Base-by-base conservation (phyloP, 2,113 vertebrate genomes). In the Daubentonia madagascariensis region DNA sequence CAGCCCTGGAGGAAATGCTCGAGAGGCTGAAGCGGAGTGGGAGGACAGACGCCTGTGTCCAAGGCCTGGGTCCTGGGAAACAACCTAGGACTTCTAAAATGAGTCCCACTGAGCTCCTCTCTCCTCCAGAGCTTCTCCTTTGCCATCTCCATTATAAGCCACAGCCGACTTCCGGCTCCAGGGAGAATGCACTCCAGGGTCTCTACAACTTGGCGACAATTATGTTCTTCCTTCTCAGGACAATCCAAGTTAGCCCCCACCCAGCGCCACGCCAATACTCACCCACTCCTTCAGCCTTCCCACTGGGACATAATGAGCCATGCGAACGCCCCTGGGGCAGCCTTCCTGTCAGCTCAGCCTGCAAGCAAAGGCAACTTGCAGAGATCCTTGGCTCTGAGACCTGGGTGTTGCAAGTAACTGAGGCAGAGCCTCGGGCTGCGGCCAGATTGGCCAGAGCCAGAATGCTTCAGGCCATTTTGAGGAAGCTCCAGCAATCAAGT, bases 201-300 rank as follows among this genome's bases (percentile, higher is more conserved):
- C 79, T 48, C 16, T 2, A 3, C 10, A n/a, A 18, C 25, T 32
- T 23, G 52, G 54, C 50, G n/a, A 35, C 12, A 9, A 2, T 37
- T 83, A 25, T 25, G 9, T 16, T n/a, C 16, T 45, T 48, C 61
- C 88, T 37, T 73, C 67, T 80, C 54, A 52, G 40, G 6, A 3
- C 0, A 2, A 28, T 3, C 32, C 23, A 43, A 3, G 1, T 1
- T 18, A 84, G 6, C 30, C 4, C 25, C 48, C n/a, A 6, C 4
- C 6, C 37, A 40, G 9, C 20, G 12, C 43, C 32, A 3, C 6
- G 16, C 3, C 40, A 32, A 6, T 3, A 5, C 52, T 83, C 65
- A 14, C 79, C 52, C 50, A 3, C 7, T 8, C 52, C 50, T 50
- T 12, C 8, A 4, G 18, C 45, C 79, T 83, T 52, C 1, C 9